Percentiles rank a stretch among this genome's conserved stretches.
phyloP scores from a whole-genome alignment of 1,140 invertebrate genomes.

The Glomeris maerens region DNA sequence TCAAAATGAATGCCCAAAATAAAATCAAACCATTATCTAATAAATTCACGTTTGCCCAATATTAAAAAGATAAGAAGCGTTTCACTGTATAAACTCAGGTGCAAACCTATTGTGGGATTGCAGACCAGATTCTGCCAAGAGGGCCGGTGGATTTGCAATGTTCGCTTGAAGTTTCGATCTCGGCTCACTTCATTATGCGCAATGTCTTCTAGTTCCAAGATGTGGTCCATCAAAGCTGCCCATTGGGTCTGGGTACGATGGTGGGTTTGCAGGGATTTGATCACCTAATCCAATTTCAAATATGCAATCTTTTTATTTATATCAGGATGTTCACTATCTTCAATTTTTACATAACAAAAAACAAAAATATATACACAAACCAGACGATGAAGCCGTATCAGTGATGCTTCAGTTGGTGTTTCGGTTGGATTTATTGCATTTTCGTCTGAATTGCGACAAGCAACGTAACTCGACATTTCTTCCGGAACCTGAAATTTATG shows the following conservation, averaged over 20 bases:
- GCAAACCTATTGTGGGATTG: constrained; percentile 47
- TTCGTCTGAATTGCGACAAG: constrained; percentile 25
- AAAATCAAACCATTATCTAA: too few species aligned
- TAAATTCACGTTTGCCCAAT: too few species aligned
- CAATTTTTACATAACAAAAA: too few species aligned
- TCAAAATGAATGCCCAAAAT: constrained; percentile 25
- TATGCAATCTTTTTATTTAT: background rate
- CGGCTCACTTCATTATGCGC: constrained; percentile 58
- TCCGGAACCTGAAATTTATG: too few species aligned
- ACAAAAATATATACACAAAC: too few species aligned
- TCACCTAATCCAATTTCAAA: constrained; percentile 58
- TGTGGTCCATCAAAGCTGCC: constrained; percentile 62
- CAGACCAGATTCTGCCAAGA: constrained; percentile 42
- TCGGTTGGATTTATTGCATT: constrained; percentile 33
- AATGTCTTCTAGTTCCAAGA: constrained; percentile 67
- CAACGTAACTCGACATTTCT: too few species aligned
- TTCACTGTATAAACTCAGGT: too few species aligned
- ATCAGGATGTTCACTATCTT: constrained; percentile 11
- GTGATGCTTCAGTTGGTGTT: constrained; percentile 58
- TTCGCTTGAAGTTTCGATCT: constrained; percentile 58
- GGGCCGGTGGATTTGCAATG: constrained; percentile 47
- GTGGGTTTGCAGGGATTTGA: constrained; percentile 71
- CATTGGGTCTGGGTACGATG: constrained; percentile 86
- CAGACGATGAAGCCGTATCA: constrained; percentile 65
- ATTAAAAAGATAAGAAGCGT: too few species aligned